phyloP scores from a whole-genome alignment of 2,888 invertebrate species.

The Slavum lentiscoides region DNA sequence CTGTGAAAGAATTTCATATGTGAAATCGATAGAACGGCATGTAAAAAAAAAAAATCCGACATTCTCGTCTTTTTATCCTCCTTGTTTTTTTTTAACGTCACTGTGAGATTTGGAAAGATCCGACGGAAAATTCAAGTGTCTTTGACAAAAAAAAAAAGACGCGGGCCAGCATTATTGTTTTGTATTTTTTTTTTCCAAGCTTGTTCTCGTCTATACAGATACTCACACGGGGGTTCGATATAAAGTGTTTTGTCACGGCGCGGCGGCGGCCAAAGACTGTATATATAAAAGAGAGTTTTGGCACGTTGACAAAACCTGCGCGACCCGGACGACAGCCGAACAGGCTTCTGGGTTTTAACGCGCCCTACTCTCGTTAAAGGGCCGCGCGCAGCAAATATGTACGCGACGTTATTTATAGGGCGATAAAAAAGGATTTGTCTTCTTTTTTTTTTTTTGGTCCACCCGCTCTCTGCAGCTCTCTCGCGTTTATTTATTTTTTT shows the following conservation, averaged over 20 bases:
- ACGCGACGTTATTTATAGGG: conserved; percentile 52
- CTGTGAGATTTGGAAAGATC: not conserved
- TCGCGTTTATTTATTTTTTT: not conserved
- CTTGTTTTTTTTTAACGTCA: too few relatives aligned
- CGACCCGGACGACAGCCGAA: conserved; percentile 33
- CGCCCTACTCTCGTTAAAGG: conserved; percentile 52
- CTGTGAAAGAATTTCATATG: too few relatives aligned
- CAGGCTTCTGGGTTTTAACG: conserved; percentile 42
- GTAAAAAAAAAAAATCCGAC: too few relatives aligned
- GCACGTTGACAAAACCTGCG: conserved; percentile 47
- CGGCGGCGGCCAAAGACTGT: conserved; percentile 31
- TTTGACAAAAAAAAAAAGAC: not conserved
- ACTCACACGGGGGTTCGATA: conserved; percentile 11
- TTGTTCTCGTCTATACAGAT: not conserved
- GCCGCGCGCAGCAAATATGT: conserved; percentile 48
- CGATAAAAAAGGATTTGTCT: conserved; percentile 53
- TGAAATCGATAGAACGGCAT: too few relatives aligned
- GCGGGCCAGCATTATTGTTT: not conserved
- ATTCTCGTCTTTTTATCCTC: too few relatives aligned
- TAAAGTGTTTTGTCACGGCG: conserved; percentile 44
- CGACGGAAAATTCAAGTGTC: conserved; percentile 17
- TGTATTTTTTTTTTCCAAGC: not conserved
- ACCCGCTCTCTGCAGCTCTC: not conserved
- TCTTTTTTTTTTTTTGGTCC: not conserved
- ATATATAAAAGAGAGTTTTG: conserved; percentile 38